Base-by-base conservation (phyloP, 2,888 invertebrate genomes). In the Chydorus sphaericus region DNA sequence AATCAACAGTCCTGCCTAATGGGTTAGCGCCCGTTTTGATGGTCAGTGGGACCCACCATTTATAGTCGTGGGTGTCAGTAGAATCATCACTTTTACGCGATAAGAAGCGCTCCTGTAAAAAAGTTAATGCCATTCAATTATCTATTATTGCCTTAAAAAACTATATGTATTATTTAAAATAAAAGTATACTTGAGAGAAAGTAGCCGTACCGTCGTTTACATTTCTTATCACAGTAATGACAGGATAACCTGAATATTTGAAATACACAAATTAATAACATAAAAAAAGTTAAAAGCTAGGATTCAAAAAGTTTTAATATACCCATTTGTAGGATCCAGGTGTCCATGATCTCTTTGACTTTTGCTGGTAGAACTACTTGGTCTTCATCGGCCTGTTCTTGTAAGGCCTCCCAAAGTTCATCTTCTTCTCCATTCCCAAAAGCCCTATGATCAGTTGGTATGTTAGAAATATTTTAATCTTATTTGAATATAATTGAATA, bases 381-480 rank as follows among this genome's bases (percentile, higher is more conserved):
- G 44, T 77, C 77, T 52, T 70, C 69, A 59, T 80, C 68, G 7
- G 70, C 91, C 62, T 83, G 81, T 33, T 78, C 74, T 0, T 90
- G 89, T 53, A 92, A 71, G 18, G 83, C 78, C 16, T 73, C 69
- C 89, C 89, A 91, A 0, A 93, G 74, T 68, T 92, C 85, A 65
- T 87, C 82, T 66, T 92, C 90, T 59, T 80, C 83, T 0, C 89
- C 86, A 65, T 83, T 88, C 20, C 20, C 31, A 30, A 30, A 54
- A 10, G 29, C 6, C 14, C 54, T 66, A 56, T 66, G 52, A 38
- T 30, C 20, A 31, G 28, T 37, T 37, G 20, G 55, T 33, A 48
- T n/a, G n/a, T n/a, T n/a, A n/a, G n/a, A n/a, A n/a, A n/a, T n/a
- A n/a, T n/a, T n/a, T n/a, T 48, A 14, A 26, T 16, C 20, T n/a